Evolutionary conservation across 37 sponge, comb jelly and placozoan genomes (phyloP).

Genomic region (Spongilla lacustris): DNA sequence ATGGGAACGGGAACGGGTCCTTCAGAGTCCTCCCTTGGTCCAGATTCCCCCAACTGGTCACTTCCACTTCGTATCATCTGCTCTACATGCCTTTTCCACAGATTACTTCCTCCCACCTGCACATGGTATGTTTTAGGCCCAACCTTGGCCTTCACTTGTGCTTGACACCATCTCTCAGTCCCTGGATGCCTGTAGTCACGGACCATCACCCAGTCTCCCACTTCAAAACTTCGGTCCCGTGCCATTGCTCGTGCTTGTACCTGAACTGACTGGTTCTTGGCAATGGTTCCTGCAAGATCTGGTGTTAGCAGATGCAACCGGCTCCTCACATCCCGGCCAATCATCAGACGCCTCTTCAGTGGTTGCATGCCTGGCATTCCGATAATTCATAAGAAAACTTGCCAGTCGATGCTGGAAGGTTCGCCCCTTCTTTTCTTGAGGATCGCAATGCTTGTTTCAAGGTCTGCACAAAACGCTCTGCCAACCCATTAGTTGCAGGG

Average conservation of each 20-base stretch:
- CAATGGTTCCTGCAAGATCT: neutral
- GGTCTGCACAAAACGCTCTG: slow-evolving; percentile 37
- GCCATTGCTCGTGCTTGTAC: neutral
- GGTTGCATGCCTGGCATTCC: slow-evolving; percentile 6
- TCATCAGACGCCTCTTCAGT: neutral
- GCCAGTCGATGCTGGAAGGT: neutral
- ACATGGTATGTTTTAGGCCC: neutral
- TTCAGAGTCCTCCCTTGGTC: too few species aligned
- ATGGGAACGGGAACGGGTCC: too few species aligned
- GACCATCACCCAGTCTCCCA: neutral
- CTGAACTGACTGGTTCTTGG: neutral
- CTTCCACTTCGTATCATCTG: too few species aligned
- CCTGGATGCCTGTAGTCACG: neutral
- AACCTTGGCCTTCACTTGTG: neutral
- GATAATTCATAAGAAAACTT: neutral
- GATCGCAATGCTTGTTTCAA: slow-evolving; percentile 17
- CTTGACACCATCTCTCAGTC: neutral
- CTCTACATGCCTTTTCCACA: neutral
- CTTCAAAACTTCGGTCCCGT: neutral
- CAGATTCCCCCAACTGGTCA: too few species aligned
- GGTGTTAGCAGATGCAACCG: slow-evolving; percentile 8
- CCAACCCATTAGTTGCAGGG: slow-evolving; percentile 40
- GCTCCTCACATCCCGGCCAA: neutral
- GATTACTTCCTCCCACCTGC: neutral
- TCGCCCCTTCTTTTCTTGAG: slow-evolving; percentile 10